phyloP scores from a whole-genome alignment of 2,888 invertebrate species.

The Papilio elwesi region DNA sequence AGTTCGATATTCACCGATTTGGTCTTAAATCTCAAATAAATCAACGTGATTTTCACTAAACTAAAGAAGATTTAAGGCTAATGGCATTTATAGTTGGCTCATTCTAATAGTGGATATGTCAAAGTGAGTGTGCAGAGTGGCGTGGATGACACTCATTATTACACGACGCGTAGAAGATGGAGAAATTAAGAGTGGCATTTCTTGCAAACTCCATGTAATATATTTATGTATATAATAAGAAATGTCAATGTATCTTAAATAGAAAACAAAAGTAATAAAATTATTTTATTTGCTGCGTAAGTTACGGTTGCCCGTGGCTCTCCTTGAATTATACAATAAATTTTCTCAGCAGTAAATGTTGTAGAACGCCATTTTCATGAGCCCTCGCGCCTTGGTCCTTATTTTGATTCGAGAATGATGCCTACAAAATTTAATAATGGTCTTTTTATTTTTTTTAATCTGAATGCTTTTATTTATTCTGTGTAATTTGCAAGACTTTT shows the following conservation, averaged over 20 bases:
- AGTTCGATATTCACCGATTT: conserved; percentile 10
- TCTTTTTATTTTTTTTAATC: conserved; percentile 26
- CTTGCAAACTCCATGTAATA: not conserved
- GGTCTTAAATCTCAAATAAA: not conserved
- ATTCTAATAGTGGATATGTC: too few relatives aligned
- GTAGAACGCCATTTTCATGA: conserved; percentile 34
- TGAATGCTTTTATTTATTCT: not conserved
- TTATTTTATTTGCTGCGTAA: conserved; percentile 20
- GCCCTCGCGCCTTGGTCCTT: conserved; percentile 20
- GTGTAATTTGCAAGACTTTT: not conserved
- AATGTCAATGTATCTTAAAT: conserved; percentile 27
- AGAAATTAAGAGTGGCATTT: not conserved
- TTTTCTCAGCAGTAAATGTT: conserved; percentile 34
- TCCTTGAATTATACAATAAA: conserved; percentile 34
- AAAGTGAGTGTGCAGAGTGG: too few relatives aligned
- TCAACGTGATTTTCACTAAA: not conserved
- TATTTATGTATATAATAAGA: not conserved
- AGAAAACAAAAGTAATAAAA: conserved; percentile 23
- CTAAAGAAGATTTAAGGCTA: not conserved
- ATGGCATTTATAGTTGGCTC: too few relatives aligned
- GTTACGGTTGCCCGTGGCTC: conserved; percentile 22
- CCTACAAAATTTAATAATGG: conserved; percentile 15
- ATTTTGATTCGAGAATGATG: conserved; percentile 27
- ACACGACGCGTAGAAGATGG: too few relatives aligned
- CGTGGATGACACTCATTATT: too few relatives aligned